Conservation (phyloP, 2,888 invertebrate genomes). For the Gastracanthus pulcherrimus region DNA sequence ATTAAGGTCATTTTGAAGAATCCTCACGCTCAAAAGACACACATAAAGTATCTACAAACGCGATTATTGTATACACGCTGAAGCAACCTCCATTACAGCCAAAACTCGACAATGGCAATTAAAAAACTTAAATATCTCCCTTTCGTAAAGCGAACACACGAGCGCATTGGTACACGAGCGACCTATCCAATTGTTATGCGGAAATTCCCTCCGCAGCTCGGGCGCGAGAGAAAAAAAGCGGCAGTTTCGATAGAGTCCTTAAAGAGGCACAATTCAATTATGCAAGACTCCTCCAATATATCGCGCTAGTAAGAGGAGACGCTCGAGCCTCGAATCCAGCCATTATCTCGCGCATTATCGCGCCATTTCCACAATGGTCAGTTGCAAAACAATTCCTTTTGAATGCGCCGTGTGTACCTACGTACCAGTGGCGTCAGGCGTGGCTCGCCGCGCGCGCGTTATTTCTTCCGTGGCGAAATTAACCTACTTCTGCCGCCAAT, state of each 20-base stretch:
- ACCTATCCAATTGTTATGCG: not conserved
- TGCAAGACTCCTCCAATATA: slow-evolving; percentile 6
- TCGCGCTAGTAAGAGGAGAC: not conserved
- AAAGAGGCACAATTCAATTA: slow-evolving; percentile 19
- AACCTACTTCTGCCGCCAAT: slow-evolving; percentile 47
- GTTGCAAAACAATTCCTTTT: slow-evolving; percentile 52
- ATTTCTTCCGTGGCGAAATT: slow-evolving; percentile 54
- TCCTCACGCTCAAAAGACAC: not conserved
- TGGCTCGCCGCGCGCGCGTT: not conserved
- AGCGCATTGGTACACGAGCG: not conserved
- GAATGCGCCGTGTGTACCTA: slow-evolving; percentile 21
- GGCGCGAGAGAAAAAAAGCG: not conserved
- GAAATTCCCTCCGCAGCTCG: not conserved
- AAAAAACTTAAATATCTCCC: not conserved
- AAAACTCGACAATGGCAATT: not conserved
- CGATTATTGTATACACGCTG: not conserved
- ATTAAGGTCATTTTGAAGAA: not conserved
- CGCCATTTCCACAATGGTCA: slow-evolving; percentile 42
- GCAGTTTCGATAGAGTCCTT: not conserved
- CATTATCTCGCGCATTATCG: slow-evolving; percentile 49
- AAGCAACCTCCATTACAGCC: not conserved
- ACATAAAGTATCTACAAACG: not conserved
- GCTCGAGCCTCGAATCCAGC: slow-evolving; percentile 17
- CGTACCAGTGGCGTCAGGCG: too few relatives aligned
- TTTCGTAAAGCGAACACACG: not conserved